Conservation (phyloP, 2,797 vertebrate genomes). For the Tympanoctomys barrerae region DNA sequence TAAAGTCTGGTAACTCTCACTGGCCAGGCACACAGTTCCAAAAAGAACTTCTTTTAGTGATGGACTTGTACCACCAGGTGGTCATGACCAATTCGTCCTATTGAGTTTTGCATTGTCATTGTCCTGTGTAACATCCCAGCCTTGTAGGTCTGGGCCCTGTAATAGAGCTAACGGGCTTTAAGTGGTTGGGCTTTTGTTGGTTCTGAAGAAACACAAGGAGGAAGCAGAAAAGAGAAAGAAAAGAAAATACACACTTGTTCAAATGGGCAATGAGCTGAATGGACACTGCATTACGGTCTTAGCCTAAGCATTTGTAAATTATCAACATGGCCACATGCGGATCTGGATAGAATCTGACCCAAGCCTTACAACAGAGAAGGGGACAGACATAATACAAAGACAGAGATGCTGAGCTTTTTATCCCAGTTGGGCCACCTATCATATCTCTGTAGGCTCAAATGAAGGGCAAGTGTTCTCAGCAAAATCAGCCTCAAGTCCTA, state of each 20-base stretch:
- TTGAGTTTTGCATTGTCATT: background rate
- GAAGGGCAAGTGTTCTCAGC: background rate
- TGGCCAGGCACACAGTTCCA: background rate
- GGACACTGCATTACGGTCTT: background rate
- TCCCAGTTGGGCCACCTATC: background rate
- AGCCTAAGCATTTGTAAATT: background rate
- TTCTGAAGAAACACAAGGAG: background rate
- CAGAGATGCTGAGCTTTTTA: background rate
- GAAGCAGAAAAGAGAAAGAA: background rate
- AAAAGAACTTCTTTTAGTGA: background rate
- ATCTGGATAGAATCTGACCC: background rate
- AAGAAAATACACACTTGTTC: background rate
- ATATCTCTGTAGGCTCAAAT: background rate
- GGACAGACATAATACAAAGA: background rate
- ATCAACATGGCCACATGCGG: background rate
- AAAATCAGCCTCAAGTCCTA: background rate
- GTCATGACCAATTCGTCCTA: background rate
- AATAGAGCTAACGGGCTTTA: background rate
- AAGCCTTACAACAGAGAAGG: background rate
- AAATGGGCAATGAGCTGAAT: background rate
- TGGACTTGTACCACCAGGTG: background rate
- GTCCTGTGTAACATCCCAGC: background rate
- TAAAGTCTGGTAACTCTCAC: background rate
- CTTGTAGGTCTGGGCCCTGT: background rate
- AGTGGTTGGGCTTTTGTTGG: background rate